Base-by-base conservation (phyloP, 1,140 invertebrate genomes). In the Drusus annulatus region DNA sequence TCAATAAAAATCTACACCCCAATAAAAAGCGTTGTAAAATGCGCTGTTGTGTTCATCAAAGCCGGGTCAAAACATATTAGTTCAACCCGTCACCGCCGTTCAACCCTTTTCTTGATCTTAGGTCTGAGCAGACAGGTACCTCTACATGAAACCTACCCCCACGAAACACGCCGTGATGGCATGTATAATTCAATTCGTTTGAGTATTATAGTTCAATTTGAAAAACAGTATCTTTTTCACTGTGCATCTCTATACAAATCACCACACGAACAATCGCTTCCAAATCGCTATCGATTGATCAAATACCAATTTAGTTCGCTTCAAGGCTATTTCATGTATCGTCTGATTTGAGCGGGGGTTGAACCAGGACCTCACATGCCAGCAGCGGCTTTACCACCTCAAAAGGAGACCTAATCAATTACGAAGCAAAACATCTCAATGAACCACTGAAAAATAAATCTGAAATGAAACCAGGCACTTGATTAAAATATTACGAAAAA, bases 281-380 rank as follows among this genome's bases (percentile, higher is more conserved):
- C 36, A 45, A 45, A 13, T 45, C 23, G 28, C 62, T n/a, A 65
- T 65, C 62, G 62, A 65, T 28, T 65, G 25, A 65, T 65, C 62
- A 65, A 65, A 65, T 65, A 65, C 7, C 62, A 15, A 31, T 65
- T 65, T 65, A n/a, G 16, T 65, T n/a, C 62, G n/a, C 62, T 50
- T 51, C 68, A 8, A 10, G 6, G 68, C 21, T 19, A 71, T 71
- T 71, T 71, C 68, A 23, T 51, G 68, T 71, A 71, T 17, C 23
- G 45, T 71, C 19, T 13, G n/a, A 71, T 50, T 71, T 45, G 45
- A 51, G 17, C 19, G 36, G 16, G 19, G 17, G 51, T 17, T 45
- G 31, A 5, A 50, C 3, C 31, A 45, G n/a, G 68, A 71, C 68
- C 68, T 50, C 68, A 71, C 68, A 71, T 51, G 45, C 36, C 36